Evolutionary conservation across 2,797 vertebrate genomes (phyloP).

Genomic region (Nyctibius grandis): DNA sequence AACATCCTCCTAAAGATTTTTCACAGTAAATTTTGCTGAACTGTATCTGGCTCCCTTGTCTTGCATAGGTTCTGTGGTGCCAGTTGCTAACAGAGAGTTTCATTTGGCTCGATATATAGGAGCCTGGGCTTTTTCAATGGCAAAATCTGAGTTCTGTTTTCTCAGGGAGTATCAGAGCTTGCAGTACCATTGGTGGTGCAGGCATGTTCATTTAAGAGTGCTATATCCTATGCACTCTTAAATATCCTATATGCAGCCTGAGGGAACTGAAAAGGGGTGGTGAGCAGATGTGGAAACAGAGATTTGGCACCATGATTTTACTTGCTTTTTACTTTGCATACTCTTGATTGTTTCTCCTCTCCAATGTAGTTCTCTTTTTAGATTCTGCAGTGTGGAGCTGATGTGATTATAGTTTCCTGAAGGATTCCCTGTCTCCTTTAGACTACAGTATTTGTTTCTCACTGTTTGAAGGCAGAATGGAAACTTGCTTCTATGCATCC

Average conservation of each 20-base stretch:
- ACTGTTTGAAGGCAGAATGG: neutral
- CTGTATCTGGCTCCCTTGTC: neutral
- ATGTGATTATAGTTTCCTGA: slow-evolving; percentile 4
- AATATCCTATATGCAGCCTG: too few relatives aligned
- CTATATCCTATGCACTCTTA: neutral
- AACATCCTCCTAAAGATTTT: neutral
- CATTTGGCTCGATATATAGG: slow-evolving; percentile 2
- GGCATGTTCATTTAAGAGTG: neutral
- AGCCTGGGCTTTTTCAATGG: neutral
- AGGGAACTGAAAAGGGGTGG: neutral
- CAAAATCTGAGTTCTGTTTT: slow-evolving; percentile 14
- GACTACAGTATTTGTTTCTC: neutral
- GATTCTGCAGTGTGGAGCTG: neutral
- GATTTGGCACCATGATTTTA: slow-evolving; percentile 3
- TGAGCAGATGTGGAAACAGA: neutral
- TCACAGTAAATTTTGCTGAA: slow-evolving; percentile 1
- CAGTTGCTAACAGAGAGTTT: neutral
- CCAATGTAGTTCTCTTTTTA: neutral
- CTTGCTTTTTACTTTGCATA: neutral
- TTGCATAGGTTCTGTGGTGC: slow-evolving; percentile 22
- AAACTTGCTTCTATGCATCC: neutral
- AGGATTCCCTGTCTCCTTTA: neutral
- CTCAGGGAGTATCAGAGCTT: neutral
- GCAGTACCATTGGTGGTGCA: neutral
- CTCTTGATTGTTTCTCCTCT: neutral